These are phyloP conservation scores for Steinernema scapterisci DNA, from an alignment of 2,888 invertebrate genomes.

Conservation along the genomic window DNA sequence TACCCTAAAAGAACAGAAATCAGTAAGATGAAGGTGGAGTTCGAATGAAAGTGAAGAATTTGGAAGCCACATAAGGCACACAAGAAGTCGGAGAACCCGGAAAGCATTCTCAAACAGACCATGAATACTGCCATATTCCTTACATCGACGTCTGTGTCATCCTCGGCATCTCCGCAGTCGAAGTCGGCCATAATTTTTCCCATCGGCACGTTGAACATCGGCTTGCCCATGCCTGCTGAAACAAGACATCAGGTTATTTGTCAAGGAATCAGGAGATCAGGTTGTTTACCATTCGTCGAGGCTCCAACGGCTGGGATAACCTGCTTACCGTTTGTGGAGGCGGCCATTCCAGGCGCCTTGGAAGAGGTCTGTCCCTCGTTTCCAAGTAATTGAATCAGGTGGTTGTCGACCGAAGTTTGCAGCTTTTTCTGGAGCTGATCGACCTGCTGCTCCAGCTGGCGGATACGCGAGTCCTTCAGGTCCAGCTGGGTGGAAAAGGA, in stretches of 20 bases:
- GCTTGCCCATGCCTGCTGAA: too few species aligned
- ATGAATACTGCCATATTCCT: background rate
- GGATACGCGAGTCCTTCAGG: conserved; percentile 19
- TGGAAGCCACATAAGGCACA: background rate
- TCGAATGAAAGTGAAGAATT: background rate
- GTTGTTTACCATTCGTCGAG: background rate
- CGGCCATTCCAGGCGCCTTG: background rate
- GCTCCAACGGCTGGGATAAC: background rate
- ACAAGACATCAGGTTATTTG: too few species aligned
- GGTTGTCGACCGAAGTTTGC: conserved; percentile 11
- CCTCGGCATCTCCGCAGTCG: background rate
- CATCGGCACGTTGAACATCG: too few species aligned
- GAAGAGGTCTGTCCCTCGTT: background rate
- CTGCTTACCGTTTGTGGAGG: background rate
- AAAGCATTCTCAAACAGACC: background rate
- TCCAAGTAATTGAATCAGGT: background rate
- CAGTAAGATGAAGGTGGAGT: too few species aligned
- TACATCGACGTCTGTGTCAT: background rate
- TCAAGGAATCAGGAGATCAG: too few species aligned
- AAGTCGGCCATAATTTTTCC: too few species aligned
- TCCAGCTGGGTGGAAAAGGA: background rate
- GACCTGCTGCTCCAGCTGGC: conserved; percentile 22
- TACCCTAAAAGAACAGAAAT: background rate
- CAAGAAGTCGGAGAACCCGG: background rate
- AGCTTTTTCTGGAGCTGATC: conserved; percentile 18